phyloP scores from a whole-genome alignment of 2,888 invertebrate genomes.

The Drosophila robusta region DNA sequence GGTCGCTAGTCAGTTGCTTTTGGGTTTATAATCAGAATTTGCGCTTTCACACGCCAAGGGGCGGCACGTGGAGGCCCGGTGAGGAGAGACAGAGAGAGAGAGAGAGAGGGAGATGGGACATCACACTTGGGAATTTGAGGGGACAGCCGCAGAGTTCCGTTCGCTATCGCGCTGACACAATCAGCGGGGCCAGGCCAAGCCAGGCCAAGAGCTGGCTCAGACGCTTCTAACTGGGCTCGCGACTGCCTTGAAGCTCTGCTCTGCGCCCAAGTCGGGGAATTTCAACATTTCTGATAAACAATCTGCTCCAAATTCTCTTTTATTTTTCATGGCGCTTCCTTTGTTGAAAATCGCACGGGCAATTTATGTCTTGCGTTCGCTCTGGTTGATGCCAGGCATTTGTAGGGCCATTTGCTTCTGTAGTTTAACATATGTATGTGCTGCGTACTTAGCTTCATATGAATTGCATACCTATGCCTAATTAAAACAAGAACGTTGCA shows the following conservation, averaged over 20 bases:
- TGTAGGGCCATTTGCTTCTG: not conserved
- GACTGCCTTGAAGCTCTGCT: slow-evolving; percentile 12
- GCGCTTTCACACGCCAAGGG: slow-evolving; percentile 75
- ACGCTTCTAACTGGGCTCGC: slow-evolving; percentile 62
- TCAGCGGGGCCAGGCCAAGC: slow-evolving; percentile 41
- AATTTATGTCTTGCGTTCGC: slow-evolving; percentile 52
- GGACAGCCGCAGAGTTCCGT: slow-evolving; percentile 41
- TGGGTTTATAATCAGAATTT: slow-evolving; percentile 74
- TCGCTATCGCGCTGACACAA: slow-evolving; percentile 73
- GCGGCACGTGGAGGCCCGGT: slow-evolving; percentile 10
- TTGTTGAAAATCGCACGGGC: slow-evolving; percentile 43
- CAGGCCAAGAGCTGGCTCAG: slow-evolving; percentile 35
- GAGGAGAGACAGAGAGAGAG: not conserved
- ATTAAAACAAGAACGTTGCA: no score
- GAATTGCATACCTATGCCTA: not conserved
- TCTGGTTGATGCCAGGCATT: not conserved
- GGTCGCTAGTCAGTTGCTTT: slow-evolving; percentile 57
- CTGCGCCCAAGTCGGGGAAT: slow-evolving; percentile 21
- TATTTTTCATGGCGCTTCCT: slow-evolving; percentile 58
- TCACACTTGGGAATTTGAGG: slow-evolving; percentile 45
- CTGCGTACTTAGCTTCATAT: no score
- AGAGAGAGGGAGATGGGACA: slow-evolving; percentile 7
- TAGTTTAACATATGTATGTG: not conserved
- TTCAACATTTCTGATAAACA: slow-evolving; percentile 54
- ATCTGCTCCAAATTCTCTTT: slow-evolving; percentile 73